phyloP scores from a whole-genome alignment of 2,113 vertebrate species.

The Phrynocephalus versicolor region DNA sequence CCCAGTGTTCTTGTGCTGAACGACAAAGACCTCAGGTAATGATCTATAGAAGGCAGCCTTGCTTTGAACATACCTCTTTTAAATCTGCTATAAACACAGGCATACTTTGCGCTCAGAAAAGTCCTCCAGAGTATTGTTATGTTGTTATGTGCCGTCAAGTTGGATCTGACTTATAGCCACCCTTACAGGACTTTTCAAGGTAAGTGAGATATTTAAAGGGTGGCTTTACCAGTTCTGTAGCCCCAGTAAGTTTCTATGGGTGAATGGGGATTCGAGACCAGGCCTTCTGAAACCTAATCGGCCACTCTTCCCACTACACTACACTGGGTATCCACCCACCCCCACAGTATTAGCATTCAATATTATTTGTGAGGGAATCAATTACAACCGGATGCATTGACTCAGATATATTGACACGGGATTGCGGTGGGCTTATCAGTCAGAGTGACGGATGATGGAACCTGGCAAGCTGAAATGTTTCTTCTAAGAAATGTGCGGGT shows the following conservation, averaged over 20 bases:
- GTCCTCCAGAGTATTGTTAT: neutral
- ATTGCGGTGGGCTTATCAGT: neutral
- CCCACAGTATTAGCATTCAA: neutral
- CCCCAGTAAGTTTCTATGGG: too few relatives aligned
- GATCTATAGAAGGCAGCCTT: neutral
- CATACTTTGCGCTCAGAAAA: neutral
- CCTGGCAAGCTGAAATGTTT: neutral
- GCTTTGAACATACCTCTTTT: neutral
- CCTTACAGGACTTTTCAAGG: too few relatives aligned
- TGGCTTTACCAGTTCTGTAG: too few relatives aligned
- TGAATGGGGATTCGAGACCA: too few relatives aligned
- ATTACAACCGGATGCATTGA: neutral
- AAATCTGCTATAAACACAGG: neutral
- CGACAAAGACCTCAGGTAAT: neutral
- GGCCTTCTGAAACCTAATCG: too few relatives aligned
- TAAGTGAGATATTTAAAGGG: too few relatives aligned
- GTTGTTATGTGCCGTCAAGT: too few relatives aligned
- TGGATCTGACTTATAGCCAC: too few relatives aligned
- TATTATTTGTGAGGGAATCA: neutral
- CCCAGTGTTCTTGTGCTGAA: neutral
- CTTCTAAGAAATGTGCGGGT: neutral
- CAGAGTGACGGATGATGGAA: neutral
- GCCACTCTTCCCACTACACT: too few relatives aligned
- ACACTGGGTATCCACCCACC: too few relatives aligned
- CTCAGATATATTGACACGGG: neutral